Evolutionary conservation across 2,888 invertebrate species (phyloP).

Genomic region (Syrphus vitripennis): DNA sequence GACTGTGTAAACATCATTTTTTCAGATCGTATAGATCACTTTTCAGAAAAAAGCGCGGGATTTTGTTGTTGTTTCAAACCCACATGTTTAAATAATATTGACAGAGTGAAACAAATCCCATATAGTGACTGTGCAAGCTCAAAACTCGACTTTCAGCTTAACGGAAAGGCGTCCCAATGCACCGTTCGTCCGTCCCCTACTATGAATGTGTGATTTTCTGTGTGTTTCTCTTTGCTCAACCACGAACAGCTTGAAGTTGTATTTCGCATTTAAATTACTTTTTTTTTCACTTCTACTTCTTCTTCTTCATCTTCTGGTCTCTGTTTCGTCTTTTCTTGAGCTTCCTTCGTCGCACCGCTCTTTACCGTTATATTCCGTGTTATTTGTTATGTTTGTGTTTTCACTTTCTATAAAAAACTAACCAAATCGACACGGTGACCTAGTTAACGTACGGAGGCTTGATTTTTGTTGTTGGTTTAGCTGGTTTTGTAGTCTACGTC

Average conservation of each 20-base stretch:
- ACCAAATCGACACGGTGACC: slow-evolving; percentile 71
- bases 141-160: slow-evolving; percentile 50
- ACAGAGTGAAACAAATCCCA: neutral
- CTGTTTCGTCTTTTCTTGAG: slow-evolving; percentile 24
- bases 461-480: slow-evolving; percentile 40
- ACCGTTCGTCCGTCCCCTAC: neutral
- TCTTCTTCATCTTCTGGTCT: neutral
- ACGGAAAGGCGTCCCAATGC: neutral
- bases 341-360: slow-evolving; percentile 14
- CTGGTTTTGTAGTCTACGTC: neutral
- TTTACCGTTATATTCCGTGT: slow-evolving; percentile 19
- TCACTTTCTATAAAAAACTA: slow-evolving; percentile 71
- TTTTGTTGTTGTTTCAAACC: slow-evolving; percentile 27
- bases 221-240: neutral
- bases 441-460: slow-evolving; percentile 68
- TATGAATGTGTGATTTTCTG: neutral
- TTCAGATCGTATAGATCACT: slow-evolving; percentile 13
- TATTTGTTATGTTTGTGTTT: slow-evolving; percentile 66
- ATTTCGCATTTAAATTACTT: slow-evolving; percentile 1
- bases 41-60: slow-evolving; percentile 65
- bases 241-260: neutral
- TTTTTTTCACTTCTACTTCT: neutral
- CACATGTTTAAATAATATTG: slow-evolving; percentile 16
- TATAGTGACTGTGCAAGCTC: neutral
- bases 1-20: slow-evolving; percentile 46